A percentile compares a stretch with the other conserved stretches of the same genome.
phyloP scores from a whole-genome alignment of 2,113 vertebrate genomes.

The Clarias magur region DNA sequence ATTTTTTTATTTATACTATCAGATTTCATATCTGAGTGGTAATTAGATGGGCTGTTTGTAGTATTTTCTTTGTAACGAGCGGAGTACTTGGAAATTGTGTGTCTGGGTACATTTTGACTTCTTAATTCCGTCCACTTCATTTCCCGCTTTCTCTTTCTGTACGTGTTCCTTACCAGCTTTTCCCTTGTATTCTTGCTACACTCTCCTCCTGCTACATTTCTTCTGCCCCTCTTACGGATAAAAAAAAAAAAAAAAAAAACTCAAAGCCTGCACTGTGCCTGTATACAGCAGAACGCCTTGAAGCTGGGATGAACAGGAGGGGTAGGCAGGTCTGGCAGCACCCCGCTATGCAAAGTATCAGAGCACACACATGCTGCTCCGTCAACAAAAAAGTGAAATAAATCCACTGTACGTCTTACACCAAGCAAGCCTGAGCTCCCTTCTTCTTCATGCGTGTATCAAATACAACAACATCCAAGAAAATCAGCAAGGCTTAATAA shows the following conservation, averaged over 20 bases:
- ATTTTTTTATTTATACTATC: neutral
- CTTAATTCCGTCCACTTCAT: neutral
- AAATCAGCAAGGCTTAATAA: constrained; percentile 10
- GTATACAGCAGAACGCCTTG: neutral
- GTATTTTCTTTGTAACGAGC: neutral
- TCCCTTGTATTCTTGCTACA: neutral
- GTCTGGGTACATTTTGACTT: neutral
- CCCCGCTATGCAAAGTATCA: constrained; percentile 11
- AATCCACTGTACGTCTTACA: constrained; percentile 14
- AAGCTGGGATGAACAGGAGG: neutral
- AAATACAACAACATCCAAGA: constrained; percentile 4
- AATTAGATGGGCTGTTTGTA: neutral
- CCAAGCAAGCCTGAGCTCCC: neutral
- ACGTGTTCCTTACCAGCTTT: neutral
- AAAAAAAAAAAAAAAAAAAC: neutral
- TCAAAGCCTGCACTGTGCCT: constrained; percentile 26
- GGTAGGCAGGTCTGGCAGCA: neutral
- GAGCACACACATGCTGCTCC: neutral
- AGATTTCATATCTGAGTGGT: neutral
- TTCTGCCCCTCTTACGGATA: neutral
- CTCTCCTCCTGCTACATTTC: neutral
- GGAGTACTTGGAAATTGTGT: neutral
- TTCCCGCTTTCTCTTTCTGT: neutral
- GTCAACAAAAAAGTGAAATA: constrained; percentile 26
- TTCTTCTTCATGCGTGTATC: constrained; percentile 13